phyloP scores from a whole-genome alignment of 2,113 vertebrate genomes.

The Syngnathus floridae region DNA sequence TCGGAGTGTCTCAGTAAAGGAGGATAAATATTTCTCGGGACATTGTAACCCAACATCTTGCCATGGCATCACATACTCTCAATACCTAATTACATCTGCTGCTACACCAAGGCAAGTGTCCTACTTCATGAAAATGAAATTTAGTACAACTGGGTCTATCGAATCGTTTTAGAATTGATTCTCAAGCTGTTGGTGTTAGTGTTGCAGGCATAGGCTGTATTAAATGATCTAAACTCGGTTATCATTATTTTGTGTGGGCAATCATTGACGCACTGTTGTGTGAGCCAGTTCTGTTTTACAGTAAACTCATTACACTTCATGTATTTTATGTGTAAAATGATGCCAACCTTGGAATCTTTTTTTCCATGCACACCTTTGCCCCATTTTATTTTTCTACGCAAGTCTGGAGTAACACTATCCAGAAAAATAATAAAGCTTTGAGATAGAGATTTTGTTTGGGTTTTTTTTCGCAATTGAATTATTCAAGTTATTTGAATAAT shows the following conservation, averaged over 20 bases:
- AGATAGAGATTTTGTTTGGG: neutral
- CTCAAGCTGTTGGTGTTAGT: too few relatives aligned
- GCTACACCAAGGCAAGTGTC: conserved; percentile 22
- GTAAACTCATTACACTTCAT: neutral
- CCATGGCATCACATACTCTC: conserved; percentile 18
- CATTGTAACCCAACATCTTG: conserved; percentile 43
- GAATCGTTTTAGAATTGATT: too few relatives aligned
- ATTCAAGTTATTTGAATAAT: neutral
- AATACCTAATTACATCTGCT: conserved; percentile 27
- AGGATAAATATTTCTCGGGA: conserved; percentile 67
- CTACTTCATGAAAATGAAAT: conserved; percentile 27
- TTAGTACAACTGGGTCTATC: neutral
- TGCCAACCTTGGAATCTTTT: neutral
- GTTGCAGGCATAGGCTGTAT: neutral
- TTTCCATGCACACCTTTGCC: neutral
- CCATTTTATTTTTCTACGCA: neutral
- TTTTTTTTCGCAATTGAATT: neutral
- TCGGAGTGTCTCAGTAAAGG: conserved; percentile 65
- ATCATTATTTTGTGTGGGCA: neutral
- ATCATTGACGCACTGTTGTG: neutral
- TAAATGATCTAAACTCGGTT: neutral
- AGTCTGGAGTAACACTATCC: neutral
- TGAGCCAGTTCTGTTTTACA: neutral
- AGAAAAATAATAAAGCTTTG: neutral
- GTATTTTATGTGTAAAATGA: neutral